These are phyloP conservation scores for Simalia tracyae DNA, from an alignment of 2,797 vertebrate species.

Conservation along the genomic window DNA sequence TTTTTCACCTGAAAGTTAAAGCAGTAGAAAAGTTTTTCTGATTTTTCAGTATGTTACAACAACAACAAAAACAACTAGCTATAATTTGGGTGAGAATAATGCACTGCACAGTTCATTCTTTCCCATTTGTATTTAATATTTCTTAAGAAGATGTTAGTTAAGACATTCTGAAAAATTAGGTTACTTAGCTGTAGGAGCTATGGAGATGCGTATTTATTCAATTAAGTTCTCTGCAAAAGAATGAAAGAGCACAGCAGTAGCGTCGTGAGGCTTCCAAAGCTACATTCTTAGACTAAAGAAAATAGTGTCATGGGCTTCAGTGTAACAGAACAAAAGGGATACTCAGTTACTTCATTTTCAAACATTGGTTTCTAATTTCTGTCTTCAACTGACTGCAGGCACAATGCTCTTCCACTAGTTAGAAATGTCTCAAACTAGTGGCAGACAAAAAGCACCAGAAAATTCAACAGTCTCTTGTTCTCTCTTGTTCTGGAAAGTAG, in stretches of 20 bases:
- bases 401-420: neutral
- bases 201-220: neutral
- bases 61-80: too few relatives aligned
- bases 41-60: too few relatives aligned
- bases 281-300: neutral
- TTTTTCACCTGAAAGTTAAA: too few relatives aligned
- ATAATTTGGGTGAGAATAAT: too few relatives aligned
- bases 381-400: neutral
- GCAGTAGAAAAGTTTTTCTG: too few relatives aligned
- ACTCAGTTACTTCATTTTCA: neutral
- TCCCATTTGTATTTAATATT: neutral
- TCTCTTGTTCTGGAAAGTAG: neutral
- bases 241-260: neutral
- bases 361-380: constrained; percentile 20
- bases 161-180: neutral
- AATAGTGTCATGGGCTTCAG: neutral
- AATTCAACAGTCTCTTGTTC: constrained; percentile 23
- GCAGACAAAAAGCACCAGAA: neutral
- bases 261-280: neutral
- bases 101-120: constrained; percentile 2
- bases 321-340: neutral
- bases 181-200: neutral
- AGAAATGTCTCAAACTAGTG: neutral
- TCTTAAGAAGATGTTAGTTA: neutral
- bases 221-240: neutral